These are phyloP conservation scores for Spisula solida DNA, from an alignment of 2,888 invertebrate genomes.

Conservation along the genomic window DNA sequence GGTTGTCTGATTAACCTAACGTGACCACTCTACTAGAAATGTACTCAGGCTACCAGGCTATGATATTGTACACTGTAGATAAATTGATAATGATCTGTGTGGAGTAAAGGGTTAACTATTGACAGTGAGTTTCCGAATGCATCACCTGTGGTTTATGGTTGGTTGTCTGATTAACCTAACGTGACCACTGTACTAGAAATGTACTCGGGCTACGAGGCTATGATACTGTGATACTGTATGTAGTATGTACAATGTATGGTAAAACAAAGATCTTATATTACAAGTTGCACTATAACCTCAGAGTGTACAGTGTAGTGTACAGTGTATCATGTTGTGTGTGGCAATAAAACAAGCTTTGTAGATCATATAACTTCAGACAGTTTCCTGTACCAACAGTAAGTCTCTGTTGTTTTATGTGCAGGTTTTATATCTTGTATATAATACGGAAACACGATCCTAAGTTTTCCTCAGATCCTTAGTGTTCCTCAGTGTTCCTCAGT, in stretches of 20 bases:
- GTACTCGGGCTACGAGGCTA: no score
- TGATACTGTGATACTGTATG: no score
- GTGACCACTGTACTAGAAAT: no score
- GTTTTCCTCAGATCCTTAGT: neutral
- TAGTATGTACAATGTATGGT: neutral
- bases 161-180: no score
- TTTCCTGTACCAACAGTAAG: neutral
- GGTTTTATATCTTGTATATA: neutral
- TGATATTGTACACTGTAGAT: no score
- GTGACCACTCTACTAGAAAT: no score
- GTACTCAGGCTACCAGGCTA: no score
- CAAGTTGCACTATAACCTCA: neutral
- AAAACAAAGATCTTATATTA: neutral
- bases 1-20: neutral
- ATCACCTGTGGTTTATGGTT: no score
- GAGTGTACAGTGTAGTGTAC: neutral
- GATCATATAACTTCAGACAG: neutral
- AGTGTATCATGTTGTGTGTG: neutral
- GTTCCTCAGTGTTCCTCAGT: no score
- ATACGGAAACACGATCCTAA: neutral
- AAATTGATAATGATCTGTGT: no score
- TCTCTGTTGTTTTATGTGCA: constrained; percentile 1
- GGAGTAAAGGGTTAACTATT: no score
- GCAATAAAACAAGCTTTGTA: neutral
- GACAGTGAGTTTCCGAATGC: no score